Conservation (phyloP, 2,113 vertebrate species). For the Vanacampus margaritifer region DNA sequence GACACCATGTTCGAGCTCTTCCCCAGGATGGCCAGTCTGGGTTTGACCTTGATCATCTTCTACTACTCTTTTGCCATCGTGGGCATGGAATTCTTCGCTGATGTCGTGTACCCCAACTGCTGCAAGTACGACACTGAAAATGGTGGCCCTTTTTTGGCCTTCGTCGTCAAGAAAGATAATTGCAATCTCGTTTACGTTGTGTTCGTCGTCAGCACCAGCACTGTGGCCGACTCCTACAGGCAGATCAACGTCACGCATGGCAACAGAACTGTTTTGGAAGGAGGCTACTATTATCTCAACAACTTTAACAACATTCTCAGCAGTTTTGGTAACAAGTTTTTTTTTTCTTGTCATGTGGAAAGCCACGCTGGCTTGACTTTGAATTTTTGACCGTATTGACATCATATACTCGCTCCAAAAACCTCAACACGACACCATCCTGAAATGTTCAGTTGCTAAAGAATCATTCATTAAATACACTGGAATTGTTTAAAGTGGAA, state of each 20-base stretch:
- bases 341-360: not conserved
- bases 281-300: slow-evolving; percentile 98
- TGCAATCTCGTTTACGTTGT: not conserved
- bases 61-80: slow-evolving; percentile 98
- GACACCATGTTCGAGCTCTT: slow-evolving; percentile 98
- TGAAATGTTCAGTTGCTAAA: no score
- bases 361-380: not conserved
- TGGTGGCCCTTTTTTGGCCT: not conserved
- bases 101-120: slow-evolving; percentile 89
- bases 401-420: no score
- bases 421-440: no score
- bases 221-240: slow-evolving; percentile 88
- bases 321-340: slow-evolving; percentile 83
- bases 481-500: no score
- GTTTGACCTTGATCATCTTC: slow-evolving; percentile 93
- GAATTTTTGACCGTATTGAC: no score
- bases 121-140: slow-evolving; percentile 85
- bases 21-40: slow-evolving; percentile 95
- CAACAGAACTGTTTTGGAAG: slow-evolving; percentile 83
- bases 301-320: slow-evolving; percentile 97
- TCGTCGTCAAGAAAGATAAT: not conserved
- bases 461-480: no score
- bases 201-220: slow-evolving; percentile 77
- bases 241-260: slow-evolving; percentile 81
- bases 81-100: slow-evolving; percentile 97